Percentiles rank a stretch among this genome's conserved stretches.
phyloP scores from a whole-genome alignment of 1,140 invertebrate genomes.

The Grapholita molesta region DNA sequence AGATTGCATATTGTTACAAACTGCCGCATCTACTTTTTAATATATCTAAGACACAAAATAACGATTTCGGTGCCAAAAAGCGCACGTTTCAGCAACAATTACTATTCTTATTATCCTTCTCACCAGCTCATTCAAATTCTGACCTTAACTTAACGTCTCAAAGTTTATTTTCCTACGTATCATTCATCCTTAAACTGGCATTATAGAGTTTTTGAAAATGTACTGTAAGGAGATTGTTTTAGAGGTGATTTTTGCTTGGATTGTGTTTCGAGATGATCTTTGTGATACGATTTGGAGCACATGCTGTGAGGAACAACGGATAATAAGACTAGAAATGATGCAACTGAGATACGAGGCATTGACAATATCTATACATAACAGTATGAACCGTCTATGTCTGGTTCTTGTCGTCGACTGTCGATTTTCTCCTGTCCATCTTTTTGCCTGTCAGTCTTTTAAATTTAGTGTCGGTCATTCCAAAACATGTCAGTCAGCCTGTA shows the following conservation, averaged over 20 bases:
- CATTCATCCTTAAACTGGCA: not conserved
- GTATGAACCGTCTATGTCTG: no score
- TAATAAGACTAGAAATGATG: not conserved
- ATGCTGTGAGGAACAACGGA: not conserved
- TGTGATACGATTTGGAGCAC: not conserved
- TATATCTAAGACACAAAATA: not conserved
- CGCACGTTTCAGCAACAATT: constrained; percentile 12
- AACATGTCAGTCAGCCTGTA: no score
- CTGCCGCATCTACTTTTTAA: not conserved
- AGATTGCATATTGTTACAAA: not conserved
- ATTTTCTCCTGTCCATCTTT: no score
- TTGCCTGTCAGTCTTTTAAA: no score
- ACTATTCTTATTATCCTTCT: constrained; percentile 3
- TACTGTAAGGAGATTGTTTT: not conserved
- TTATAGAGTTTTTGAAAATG: not conserved
- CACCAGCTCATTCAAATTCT: not conserved
- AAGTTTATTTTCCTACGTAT: not conserved
- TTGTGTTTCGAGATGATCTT: not conserved
- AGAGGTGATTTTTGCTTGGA: not conserved
- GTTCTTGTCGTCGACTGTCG: no score
- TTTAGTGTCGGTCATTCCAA: no score
- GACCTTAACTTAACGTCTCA: not conserved
- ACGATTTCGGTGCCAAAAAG: constrained; percentile 6
- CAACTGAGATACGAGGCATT: not conserved
- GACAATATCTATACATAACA: no score